These are phyloP conservation scores for Myrmecophaga tridactyla DNA, from an alignment of 2,113 vertebrate species.

Conservation along the genomic window DNA sequence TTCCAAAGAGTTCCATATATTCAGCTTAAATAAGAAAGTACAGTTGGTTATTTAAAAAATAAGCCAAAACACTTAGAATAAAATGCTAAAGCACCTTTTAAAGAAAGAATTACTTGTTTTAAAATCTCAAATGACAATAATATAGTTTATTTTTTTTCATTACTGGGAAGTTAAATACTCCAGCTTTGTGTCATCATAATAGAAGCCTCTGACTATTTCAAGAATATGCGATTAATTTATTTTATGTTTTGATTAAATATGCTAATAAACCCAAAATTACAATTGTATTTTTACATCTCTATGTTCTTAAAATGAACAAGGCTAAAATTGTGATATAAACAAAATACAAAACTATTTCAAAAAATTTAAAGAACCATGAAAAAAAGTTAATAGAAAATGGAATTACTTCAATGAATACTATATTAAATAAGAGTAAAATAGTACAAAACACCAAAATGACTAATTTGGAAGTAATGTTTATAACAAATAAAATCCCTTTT, in stretches of 20 bases:
- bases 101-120: not conserved
- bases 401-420: not conserved
- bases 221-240: not conserved
- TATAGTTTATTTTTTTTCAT: not conserved
- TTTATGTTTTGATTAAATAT: slow-evolving; percentile 8
- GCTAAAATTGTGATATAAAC: slow-evolving; percentile 38
- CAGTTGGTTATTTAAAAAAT: not conserved
- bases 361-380: slow-evolving; percentile 6
- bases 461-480: slow-evolving; percentile 39
- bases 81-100: not conserved
- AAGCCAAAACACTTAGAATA: not conserved
- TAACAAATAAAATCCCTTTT: not conserved
- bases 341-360: slow-evolving; percentile 16
- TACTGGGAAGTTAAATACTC: not conserved
- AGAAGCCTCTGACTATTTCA: not conserved
- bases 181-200: not conserved
- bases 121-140: not conserved
- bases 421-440: not conserved
- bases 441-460: not conserved
- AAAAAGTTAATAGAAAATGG: not conserved
- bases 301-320: slow-evolving; percentile 14
- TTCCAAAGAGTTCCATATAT: slow-evolving; percentile 43
- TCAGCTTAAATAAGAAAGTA: slow-evolving; percentile 71
- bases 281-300: not conserved
- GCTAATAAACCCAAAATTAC: not conserved